Percentiles rank a stretch among this genome's conserved stretches.
Evolutionary conservation across 2,888 invertebrate genomes (phyloP).

Genomic region (Hypselothyrea guttata): DNA sequence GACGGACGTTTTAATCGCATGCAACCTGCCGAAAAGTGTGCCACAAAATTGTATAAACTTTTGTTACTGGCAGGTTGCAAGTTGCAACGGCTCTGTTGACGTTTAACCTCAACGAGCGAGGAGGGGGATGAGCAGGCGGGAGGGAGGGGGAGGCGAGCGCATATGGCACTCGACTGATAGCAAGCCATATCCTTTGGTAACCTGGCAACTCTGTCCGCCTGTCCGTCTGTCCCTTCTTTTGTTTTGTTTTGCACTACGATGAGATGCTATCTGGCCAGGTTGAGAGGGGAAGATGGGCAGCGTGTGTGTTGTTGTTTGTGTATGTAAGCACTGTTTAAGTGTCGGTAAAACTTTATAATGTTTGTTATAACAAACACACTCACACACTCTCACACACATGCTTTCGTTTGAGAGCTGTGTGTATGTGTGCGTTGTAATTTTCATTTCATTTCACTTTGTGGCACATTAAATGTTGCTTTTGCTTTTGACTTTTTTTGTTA

Average conservation of each 20-base stretch:
- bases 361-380: constrained; percentile 58
- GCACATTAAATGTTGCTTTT: constrained; percentile 49
- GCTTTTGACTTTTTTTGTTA: constrained; percentile 55
- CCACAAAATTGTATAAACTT: constrained; percentile 35
- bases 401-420: not conserved
- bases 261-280: constrained; percentile 43
- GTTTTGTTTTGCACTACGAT: constrained; percentile 37
- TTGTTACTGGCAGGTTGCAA: constrained; percentile 22
- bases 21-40: constrained; percentile 35
- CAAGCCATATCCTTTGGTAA: not conserved
- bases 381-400: constrained; percentile 3
- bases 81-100: constrained; percentile 31
- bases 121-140: too few relatives aligned
- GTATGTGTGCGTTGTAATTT: constrained; percentile 42
- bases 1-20: constrained; percentile 12
- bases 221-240: constrained; percentile 6
- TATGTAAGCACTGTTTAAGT: constrained; percentile 58
- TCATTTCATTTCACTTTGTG: constrained; percentile 59
- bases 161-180: not conserved
- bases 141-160: constrained; percentile 3
- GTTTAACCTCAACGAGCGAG: constrained; percentile 41
- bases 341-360: constrained; percentile 70
- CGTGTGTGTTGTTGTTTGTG: constrained; percentile 39
- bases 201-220: not conserved
- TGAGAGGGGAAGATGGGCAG: constrained; percentile 1